Evolutionary conservation across 2,113 vertebrate genomes (phyloP).

Genomic region (Laterallus jamaicensis): DNA sequence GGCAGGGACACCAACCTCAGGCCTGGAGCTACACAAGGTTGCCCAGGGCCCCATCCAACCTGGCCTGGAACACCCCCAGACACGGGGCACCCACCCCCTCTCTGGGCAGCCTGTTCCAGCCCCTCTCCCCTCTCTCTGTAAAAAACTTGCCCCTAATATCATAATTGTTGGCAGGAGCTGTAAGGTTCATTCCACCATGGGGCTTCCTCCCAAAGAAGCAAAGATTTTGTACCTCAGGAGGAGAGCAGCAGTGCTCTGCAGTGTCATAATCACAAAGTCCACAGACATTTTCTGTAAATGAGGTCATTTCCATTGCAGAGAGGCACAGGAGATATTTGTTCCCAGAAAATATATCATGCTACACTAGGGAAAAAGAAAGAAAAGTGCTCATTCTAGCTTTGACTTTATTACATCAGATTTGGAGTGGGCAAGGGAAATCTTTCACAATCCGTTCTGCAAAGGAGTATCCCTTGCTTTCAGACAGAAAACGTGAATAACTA

Average conservation of each 20-base stretch:
- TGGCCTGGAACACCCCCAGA: too few relatives aligned
- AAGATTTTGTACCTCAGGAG: not conserved
- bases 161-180: too few relatives aligned
- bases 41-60: too few relatives aligned
- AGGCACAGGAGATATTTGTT: slow-evolving; percentile 7
- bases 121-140: too few relatives aligned
- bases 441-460: not conserved
- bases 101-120: too few relatives aligned
- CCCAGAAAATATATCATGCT: slow-evolving; percentile 11
- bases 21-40: too few relatives aligned
- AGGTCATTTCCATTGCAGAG: slow-evolving; percentile 19
- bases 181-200: not conserved
- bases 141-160: too few relatives aligned
- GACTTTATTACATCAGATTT: not conserved
- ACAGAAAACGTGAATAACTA: not conserved
- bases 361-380: not conserved
- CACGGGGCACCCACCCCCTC: too few relatives aligned
- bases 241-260: not conserved
- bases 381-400: not conserved
- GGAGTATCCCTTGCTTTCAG: not conserved
- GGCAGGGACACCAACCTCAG: too few relatives aligned
- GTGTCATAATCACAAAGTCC: not conserved
- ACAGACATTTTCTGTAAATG: slow-evolving; percentile 6
- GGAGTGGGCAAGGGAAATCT: not conserved
- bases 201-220: not conserved